Evolutionary conservation across 2,888 invertebrate genomes (phyloP).

Genomic region (Orthosia incerta): DNA sequence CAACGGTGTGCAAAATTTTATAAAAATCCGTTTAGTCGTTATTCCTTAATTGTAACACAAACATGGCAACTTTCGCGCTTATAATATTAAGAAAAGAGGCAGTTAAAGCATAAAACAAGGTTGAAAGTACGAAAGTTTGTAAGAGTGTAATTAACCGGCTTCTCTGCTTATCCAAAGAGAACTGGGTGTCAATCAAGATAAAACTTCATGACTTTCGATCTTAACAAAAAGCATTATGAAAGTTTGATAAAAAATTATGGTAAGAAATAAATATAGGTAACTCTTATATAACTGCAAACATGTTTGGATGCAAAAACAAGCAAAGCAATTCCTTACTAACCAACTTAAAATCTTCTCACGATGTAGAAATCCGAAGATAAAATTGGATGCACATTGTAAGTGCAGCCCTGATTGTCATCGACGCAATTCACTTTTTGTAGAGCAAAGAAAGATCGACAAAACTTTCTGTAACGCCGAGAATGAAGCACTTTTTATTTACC

Average conservation of each 20-base stretch:
- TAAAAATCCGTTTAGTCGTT: too few relatives aligned
- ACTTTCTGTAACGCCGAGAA: constrained; percentile 43
- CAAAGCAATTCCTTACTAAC: too few relatives aligned
- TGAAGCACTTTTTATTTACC: constrained; percentile 39
- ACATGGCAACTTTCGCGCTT: too few relatives aligned
- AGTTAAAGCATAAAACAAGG: too few relatives aligned
- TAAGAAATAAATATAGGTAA: background rate
- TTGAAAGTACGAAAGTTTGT: background rate
- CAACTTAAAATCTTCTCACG: background rate
- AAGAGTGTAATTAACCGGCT: background rate
- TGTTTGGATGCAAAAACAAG: too few relatives aligned
- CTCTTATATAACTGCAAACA: too few relatives aligned
- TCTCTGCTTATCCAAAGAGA: background rate
- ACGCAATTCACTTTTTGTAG: constrained; percentile 42
- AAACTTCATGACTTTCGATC: background rate
- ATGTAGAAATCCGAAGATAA: background rate
- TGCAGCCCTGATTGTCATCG: constrained; percentile 44
- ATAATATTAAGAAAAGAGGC: too few relatives aligned
- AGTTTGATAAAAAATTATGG: background rate
- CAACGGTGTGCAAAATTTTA: too few relatives aligned
- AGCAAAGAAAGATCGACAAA: constrained; percentile 32
- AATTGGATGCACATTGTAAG: constrained; percentile 6
- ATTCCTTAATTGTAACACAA: too few relatives aligned
- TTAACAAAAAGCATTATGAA: background rate
- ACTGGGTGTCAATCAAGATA: background rate